phyloP scores from a whole-genome alignment of 2,797 vertebrate species.

The Cryptoblepharus egeriae region DNA sequence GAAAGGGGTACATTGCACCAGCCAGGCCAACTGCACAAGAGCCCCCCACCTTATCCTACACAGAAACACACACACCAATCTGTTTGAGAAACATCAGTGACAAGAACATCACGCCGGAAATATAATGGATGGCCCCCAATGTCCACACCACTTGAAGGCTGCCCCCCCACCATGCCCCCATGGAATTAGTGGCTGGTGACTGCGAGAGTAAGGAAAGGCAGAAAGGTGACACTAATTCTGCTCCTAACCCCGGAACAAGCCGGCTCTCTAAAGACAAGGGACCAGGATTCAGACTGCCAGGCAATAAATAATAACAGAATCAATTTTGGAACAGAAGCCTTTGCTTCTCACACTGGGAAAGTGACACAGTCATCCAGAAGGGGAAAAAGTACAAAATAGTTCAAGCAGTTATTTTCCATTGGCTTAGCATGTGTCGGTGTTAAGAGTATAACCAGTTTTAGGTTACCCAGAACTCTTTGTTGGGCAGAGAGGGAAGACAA shows the following conservation, averaged over 20 bases:
- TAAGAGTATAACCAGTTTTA: not conserved
- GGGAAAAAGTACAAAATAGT: not conserved
- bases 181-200: conserved; percentile 43
- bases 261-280: not conserved
- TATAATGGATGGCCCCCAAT: conserved; percentile 41
- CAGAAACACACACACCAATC: not conserved
- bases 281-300: not conserved
- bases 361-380: too few relatives aligned
- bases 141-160: not conserved
- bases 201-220: conserved; percentile 58
- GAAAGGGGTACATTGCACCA: not conserved
- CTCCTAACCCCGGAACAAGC: not conserved
- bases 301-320: not conserved
- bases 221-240: conserved; percentile 7
- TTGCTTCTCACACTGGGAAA: not conserved
- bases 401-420: not conserved
- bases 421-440: not conserved
- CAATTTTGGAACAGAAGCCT: not conserved
- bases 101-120: conserved; percentile 32
- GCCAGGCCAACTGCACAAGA: not conserved
- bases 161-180: not conserved
- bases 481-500: not conserved
- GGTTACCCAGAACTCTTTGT: not conserved
- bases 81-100: not conserved
- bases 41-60: conserved; percentile 1